These are phyloP conservation scores for Drosophila ironensis DNA, from an alignment of 1,140 invertebrate species.

Conservation along the genomic window DNA sequence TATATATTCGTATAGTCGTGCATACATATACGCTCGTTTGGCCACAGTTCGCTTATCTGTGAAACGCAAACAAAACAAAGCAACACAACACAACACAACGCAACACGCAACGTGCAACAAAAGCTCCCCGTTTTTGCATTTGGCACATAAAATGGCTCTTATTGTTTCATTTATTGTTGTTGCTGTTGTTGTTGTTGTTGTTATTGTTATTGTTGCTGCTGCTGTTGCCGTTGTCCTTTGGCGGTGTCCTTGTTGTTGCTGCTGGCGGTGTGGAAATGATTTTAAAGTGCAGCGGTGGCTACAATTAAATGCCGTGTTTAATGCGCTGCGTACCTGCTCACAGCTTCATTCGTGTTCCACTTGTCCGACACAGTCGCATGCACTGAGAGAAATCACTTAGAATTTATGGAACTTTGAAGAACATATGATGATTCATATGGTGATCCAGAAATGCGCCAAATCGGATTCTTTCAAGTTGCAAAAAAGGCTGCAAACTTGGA, in stretches of 20 bases:
- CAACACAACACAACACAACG: too few relatives aligned
- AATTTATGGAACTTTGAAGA: too few relatives aligned
- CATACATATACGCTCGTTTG: not conserved
- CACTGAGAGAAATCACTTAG: not conserved
- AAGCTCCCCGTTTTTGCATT: conserved; percentile 42
- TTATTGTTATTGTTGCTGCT: conserved; percentile 18
- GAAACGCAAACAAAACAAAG: not conserved
- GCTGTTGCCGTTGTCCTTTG: conserved; percentile 1
- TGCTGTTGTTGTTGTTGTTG: conserved; percentile 31
- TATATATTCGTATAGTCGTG: not conserved
- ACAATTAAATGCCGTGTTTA: conserved; percentile 74
- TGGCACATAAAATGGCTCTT: conserved; percentile 54
- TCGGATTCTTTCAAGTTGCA: too few relatives aligned
- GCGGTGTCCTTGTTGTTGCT: conserved; percentile 11
- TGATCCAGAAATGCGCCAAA: too few relatives aligned
- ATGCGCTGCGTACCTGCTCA: conserved; percentile 65
- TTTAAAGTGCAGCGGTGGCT: conserved; percentile 66
- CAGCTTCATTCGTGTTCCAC: conserved; percentile 29
- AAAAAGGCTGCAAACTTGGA: too few relatives aligned
- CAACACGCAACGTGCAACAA: too few relatives aligned
- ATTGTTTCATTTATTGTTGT: conserved; percentile 33
- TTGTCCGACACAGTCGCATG: conserved; percentile 9
- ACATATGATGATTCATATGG: too few relatives aligned
- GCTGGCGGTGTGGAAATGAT: conserved; percentile 58
- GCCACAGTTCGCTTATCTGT: conserved; percentile 49